A percentile compares a stretch with the other conserved stretches of the same genome.
These are phyloP conservation scores for Octopus sinensis DNA, from an alignment of 1,140 invertebrate genomes.

Conservation along the genomic window DNA sequence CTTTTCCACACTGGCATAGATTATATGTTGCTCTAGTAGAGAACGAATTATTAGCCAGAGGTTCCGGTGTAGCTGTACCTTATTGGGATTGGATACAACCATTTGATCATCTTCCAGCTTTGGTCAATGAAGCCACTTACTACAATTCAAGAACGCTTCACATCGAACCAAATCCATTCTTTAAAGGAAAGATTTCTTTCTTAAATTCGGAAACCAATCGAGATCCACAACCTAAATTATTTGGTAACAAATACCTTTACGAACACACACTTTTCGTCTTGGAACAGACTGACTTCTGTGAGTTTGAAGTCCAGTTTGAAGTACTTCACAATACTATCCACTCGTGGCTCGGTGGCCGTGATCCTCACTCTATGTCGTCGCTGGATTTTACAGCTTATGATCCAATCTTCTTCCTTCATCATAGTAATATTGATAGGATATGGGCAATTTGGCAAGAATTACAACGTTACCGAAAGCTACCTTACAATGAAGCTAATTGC, in stretches of 20 bases:
- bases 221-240: background rate
- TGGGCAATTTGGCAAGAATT: conserved; percentile 38
- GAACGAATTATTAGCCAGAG: conserved; percentile 19
- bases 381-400: conserved; percentile 31
- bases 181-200: conserved; percentile 4
- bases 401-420: conserved; percentile 29
- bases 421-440: conserved; percentile 27
- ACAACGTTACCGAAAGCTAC: conserved; percentile 24
- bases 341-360: conserved; percentile 21
- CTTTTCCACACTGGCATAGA: conserved; percentile 35
- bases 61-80: conserved; percentile 25
- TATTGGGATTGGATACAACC: conserved; percentile 33
- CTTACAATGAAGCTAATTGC: conserved; percentile 24
- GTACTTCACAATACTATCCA: conserved; percentile 29
- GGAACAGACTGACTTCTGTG: conserved; percentile 31
- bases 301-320: conserved; percentile 31
- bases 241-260: conserved; percentile 13
- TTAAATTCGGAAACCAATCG: conserved; percentile 5
- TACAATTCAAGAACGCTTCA: conserved; percentile 20
- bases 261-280: conserved; percentile 19
- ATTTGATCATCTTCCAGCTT: conserved; percentile 20
- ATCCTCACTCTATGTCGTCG: conserved; percentile 23
- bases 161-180: conserved; percentile 13
- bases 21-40: conserved; percentile 29
- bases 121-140: conserved; percentile 22